Evolutionary conservation across 2,888 invertebrate species (phyloP).

Genomic region (Sussaba pulchella): DNA sequence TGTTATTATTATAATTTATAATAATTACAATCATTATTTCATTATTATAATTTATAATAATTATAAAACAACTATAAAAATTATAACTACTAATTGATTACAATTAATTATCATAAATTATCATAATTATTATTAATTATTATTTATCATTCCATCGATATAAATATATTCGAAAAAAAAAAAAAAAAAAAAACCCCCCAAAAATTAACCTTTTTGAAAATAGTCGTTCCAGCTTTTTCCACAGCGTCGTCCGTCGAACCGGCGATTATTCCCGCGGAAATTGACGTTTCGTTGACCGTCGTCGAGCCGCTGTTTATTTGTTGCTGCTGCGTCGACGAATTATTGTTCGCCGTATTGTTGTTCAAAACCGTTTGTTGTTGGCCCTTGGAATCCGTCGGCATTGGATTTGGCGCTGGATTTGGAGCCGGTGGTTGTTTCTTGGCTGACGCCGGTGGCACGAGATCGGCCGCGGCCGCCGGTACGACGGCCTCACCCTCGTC

Average conservation of each 20-base stretch:
- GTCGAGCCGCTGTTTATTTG: slow-evolving; percentile 80
- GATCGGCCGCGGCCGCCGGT: slow-evolving; percentile 84
- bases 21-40: too few relatives aligned
- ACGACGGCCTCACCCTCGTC: slow-evolving; percentile 90
- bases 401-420: slow-evolving; percentile 77
- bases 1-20: too few relatives aligned
- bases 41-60: too few relatives aligned
- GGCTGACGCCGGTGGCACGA: slow-evolving; percentile 82
- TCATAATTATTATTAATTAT: too few relatives aligned
- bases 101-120: too few relatives aligned
- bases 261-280: slow-evolving; percentile 78
- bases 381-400: slow-evolving; percentile 78
- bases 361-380: slow-evolving; percentile 81
- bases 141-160: too few relatives aligned
- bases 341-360: slow-evolving; percentile 84
- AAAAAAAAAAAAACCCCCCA: too few relatives aligned
- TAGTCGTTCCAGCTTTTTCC: slow-evolving; percentile 84
- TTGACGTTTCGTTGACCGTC: slow-evolving; percentile 78
- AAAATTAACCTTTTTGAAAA: slow-evolving; percentile 84
- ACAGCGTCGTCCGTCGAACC: slow-evolving; percentile 79
- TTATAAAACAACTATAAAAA: too few relatives aligned
- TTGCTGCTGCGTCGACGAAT: slow-evolving; percentile 82
- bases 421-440: slow-evolving; percentile 80
- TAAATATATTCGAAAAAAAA: too few relatives aligned
- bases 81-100: too few relatives aligned